Percentiles rank a stretch among this genome's conserved stretches.
These are phyloP conservation scores for Pollimyrus isidori DNA, from an alignment of 2,113 vertebrate species.

Conservation along the genomic window DNA sequence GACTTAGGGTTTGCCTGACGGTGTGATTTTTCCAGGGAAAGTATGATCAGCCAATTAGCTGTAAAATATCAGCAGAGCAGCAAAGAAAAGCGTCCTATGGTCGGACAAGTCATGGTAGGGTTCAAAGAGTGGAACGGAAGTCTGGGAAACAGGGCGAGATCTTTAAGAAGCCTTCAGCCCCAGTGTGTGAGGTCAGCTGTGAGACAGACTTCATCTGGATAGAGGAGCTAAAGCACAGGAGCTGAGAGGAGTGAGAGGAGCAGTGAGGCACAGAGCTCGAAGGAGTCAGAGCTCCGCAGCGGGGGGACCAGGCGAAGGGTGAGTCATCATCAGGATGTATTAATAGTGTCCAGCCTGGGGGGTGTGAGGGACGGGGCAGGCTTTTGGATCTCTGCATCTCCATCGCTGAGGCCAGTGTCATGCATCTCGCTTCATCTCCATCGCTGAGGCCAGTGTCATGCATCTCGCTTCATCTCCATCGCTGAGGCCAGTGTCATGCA, in stretches of 20 bases:
- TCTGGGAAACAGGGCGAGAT: not conserved
- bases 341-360: not conserved
- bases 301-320: not conserved
- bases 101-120: not conserved
- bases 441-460: too few species aligned
- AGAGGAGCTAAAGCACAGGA: not conserved
- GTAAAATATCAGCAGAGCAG: not conserved
- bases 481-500: too few species aligned
- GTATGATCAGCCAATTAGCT: not conserved
- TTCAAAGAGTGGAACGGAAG: not conserved
- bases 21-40: not conserved
- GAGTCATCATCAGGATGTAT: constrained; percentile 17
- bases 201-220: not conserved
- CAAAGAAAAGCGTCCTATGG: not conserved
- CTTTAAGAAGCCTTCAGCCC: not conserved
- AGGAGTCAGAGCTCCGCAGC: not conserved
- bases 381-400: not conserved
- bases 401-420: not conserved
- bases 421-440: not conserved
- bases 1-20: not conserved
- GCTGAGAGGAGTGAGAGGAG: not conserved
- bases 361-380: not conserved
- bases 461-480: too few species aligned
- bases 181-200: not conserved
- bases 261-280: not conserved